phyloP scores from a whole-genome alignment of 2,888 invertebrate species.

The Protonemura montana region DNA sequence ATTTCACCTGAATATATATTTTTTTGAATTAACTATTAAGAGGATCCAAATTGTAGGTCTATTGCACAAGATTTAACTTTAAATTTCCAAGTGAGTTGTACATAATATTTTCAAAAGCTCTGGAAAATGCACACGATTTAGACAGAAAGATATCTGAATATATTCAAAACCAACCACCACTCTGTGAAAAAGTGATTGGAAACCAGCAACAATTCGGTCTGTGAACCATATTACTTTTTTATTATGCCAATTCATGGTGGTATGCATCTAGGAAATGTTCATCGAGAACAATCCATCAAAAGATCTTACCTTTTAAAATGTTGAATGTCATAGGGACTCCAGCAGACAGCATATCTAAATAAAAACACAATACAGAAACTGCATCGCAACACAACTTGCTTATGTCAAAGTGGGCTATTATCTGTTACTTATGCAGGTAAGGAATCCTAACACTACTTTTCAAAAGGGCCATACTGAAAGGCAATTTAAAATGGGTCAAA shows the following conservation, averaged over 20 bases:
- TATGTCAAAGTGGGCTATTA: background rate
- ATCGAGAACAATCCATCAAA: background rate
- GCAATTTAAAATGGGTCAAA: slow-evolving; percentile 15
- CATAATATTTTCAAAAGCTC: too few species aligned
- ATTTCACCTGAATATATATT: too few species aligned
- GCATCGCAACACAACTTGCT: slow-evolving; percentile 66
- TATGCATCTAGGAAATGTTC: background rate
- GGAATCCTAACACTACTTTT: background rate
- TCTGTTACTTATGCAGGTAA: slow-evolving; percentile 14
- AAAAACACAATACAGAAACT: slow-evolving; percentile 62
- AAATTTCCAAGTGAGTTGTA: too few species aligned
- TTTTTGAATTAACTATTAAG: too few species aligned
- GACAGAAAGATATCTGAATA: background rate
- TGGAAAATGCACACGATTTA: too few species aligned
- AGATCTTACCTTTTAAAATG: slow-evolving; percentile 82
- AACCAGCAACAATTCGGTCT: background rate
- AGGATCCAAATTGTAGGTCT: too few species aligned
- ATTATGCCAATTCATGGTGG: background rate
- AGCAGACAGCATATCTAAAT: slow-evolving; percentile 81
- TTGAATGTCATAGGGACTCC: slow-evolving; percentile 85
- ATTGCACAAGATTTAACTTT: too few species aligned
- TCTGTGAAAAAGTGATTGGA: background rate
- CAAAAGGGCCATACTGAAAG: slow-evolving; percentile 3
- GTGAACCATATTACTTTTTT: background rate
- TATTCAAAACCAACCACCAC: background rate